A percentile compares a stretch with the other conserved stretches of the same genome.
Conservation (phyloP, 1,140 invertebrate species). For the Leguminivora glycinivorella region DNA sequence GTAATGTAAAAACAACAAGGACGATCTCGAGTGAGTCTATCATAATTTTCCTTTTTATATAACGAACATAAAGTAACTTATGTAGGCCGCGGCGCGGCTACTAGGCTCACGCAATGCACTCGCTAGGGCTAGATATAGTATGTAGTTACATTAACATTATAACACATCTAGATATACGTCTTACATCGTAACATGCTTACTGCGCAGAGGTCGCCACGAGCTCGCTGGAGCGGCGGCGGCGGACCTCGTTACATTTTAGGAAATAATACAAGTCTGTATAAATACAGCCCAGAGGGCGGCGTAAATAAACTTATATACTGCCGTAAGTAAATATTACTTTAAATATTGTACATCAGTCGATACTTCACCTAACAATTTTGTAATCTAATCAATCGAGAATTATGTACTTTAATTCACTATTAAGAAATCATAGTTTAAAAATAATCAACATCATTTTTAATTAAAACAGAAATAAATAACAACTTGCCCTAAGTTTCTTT, state of each 20-base stretch:
- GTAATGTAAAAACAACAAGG: slow-evolving; percentile 71
- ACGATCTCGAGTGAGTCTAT: slow-evolving; percentile 75
- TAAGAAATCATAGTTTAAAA: slow-evolving; percentile 76
- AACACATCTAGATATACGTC: slow-evolving; percentile 76
- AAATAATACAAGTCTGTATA: slow-evolving; percentile 75
- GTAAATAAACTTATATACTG: slow-evolving; percentile 78
- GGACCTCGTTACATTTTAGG: slow-evolving; percentile 71
- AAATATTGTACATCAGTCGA: slow-evolving; percentile 81
- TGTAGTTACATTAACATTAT: slow-evolving; percentile 64
- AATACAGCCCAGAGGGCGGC: slow-evolving; percentile 59
- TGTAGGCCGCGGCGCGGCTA: slow-evolving; percentile 34
- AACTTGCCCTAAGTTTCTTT: slow-evolving; percentile 75
- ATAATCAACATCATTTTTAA: slow-evolving; percentile 77
- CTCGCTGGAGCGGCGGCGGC: too few relatives aligned
- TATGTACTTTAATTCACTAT: slow-evolving; percentile 79
- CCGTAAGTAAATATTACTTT: slow-evolving; percentile 78
- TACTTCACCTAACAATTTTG: slow-evolving; percentile 76
- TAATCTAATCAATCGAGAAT: slow-evolving; percentile 77
- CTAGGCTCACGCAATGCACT: slow-evolving; percentile 35
- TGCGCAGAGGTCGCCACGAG: slow-evolving; percentile 57
- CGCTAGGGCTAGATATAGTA: slow-evolving; percentile 63
- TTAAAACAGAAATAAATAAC: slow-evolving; percentile 80
- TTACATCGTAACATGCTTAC: slow-evolving; percentile 72
- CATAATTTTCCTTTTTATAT: slow-evolving; percentile 80
- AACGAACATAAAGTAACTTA: slow-evolving; percentile 68